These are phyloP conservation scores for Parotia lawesii DNA, from an alignment of 2,113 vertebrate species.

Conservation along the genomic window DNA sequence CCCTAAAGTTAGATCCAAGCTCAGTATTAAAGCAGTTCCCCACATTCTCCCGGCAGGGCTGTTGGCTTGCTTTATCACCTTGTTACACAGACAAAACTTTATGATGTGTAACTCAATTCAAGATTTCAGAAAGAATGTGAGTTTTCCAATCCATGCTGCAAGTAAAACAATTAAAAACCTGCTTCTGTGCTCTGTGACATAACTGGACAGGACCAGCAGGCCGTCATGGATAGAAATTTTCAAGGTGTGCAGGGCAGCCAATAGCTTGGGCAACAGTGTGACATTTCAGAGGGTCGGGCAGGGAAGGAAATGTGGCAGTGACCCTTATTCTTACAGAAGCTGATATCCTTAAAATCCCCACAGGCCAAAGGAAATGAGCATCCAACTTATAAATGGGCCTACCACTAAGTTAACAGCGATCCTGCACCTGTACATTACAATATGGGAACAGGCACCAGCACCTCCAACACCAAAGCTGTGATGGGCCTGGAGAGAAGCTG, in stretches of 20 bases:
- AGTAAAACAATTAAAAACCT: background rate
- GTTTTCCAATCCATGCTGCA: background rate
- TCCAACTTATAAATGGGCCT: background rate
- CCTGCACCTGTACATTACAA: fast-evolving
- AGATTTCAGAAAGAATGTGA: background rate
- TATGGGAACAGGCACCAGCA: background rate
- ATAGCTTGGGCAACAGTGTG: background rate
- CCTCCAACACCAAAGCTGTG: background rate
- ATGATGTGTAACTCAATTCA: background rate
- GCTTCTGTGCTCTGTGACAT: background rate
- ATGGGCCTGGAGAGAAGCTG: background rate
- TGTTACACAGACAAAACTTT: background rate
- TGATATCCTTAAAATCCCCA: background rate
- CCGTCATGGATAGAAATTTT: background rate
- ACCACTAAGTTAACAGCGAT: background rate
- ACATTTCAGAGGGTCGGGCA: background rate
- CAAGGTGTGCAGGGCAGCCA: background rate
- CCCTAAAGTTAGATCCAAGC: background rate
- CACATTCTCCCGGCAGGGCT: background rate
- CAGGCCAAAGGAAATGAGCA: background rate
- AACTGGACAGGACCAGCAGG: background rate
- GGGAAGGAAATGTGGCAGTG: background rate
- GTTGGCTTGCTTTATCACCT: background rate
- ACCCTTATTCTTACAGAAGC: background rate
- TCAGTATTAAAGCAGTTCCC: background rate